Percentiles rank a stretch among this genome's conserved stretches.
Conservation (phyloP, 2,888 invertebrate species). For the Caenorhabditis zanzibari region DNA sequence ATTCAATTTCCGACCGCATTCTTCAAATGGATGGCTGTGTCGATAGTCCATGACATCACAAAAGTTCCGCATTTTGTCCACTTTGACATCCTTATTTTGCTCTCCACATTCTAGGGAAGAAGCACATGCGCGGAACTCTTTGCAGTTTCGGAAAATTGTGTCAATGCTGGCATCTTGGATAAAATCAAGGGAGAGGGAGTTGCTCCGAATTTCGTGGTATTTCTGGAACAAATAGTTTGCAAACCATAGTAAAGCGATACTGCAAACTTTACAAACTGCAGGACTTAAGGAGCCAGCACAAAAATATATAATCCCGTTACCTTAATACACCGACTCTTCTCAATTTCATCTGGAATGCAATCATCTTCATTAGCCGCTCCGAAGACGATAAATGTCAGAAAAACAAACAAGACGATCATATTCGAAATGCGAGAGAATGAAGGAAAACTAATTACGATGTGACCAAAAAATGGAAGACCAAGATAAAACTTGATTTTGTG, state of each 20-base stretch:
- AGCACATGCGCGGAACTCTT: not conserved
- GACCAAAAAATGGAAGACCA: not conserved
- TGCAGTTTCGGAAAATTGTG: not conserved
- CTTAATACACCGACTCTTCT: not conserved
- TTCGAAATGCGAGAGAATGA: not conserved
- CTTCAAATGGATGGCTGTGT: not conserved
- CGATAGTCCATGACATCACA: not conserved
- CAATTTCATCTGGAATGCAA: not conserved
- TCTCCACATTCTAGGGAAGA: not conserved
- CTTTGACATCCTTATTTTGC: not conserved
- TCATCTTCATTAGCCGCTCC: not conserved
- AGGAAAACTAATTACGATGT: not conserved
- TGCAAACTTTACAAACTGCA: too few relatives aligned
- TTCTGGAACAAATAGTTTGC: not conserved
- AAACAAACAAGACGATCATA: not conserved
- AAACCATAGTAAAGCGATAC: too few relatives aligned
- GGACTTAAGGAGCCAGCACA: too few relatives aligned
- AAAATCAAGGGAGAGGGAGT: not conserved
- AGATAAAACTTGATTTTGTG: not conserved
- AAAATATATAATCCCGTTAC: not conserved
- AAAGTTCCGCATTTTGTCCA: not conserved
- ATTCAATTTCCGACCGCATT: not conserved
- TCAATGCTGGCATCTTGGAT: not conserved
- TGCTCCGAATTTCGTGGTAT: not conserved
- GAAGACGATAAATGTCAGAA: not conserved